These are phyloP conservation scores for Melanotus villosus DNA, from an alignment of 2,888 invertebrate species.

Conservation along the genomic window DNA sequence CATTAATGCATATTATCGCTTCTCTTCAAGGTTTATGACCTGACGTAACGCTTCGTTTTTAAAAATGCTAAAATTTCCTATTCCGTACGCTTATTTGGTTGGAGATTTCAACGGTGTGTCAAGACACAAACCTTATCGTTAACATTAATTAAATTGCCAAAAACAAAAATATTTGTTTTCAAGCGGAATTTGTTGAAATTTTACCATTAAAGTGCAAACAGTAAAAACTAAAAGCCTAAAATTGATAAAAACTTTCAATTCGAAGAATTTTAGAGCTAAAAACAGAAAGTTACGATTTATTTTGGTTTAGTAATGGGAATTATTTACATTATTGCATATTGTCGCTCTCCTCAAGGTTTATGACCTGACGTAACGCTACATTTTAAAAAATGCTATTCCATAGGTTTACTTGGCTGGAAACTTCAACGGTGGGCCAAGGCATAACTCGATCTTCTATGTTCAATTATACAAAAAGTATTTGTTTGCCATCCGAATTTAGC, in stretches of 20 bases:
- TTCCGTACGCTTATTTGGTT: neutral
- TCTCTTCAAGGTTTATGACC: neutral
- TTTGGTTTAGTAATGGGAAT: too few species aligned
- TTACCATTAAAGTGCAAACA: too few species aligned
- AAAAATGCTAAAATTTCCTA: neutral
- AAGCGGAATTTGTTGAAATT: too few species aligned
- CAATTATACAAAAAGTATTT: neutral
- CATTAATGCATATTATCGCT: neutral
- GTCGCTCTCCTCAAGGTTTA: neutral
- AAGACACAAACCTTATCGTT: neutral
- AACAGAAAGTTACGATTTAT: too few species aligned
- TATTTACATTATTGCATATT: slow-evolving; percentile 3
- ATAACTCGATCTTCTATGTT: neutral
- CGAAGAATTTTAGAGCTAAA: too few species aligned
- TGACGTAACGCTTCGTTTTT: neutral
- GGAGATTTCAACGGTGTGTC: neutral
- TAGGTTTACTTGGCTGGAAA: neutral
- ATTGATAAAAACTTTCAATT: too few species aligned
- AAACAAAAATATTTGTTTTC: neutral
- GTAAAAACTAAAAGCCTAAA: too few species aligned
- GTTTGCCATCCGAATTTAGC: too few species aligned
- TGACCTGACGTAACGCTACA: neutral
- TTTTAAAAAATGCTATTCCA: neutral
- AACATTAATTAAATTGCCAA: neutral
- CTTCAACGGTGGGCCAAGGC: neutral